Conservation (phyloP, 2,797 vertebrate species). For the Lateolabrax maculatus region DNA sequence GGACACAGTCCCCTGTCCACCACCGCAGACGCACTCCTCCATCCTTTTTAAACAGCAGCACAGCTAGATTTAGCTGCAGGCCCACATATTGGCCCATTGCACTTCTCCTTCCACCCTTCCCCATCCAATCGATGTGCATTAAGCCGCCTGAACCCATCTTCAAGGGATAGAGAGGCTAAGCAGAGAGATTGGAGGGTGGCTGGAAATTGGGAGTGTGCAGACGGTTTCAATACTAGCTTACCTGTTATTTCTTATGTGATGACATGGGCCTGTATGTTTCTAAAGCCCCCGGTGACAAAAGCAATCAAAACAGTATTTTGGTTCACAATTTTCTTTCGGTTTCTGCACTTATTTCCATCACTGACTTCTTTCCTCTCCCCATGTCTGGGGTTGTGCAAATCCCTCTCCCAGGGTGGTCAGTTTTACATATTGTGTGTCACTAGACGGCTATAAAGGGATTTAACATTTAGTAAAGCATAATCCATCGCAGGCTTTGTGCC, state of each 20-base stretch:
- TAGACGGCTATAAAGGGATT: conserved; percentile 88
- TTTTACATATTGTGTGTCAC: conserved; percentile 89
- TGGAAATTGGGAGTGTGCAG: conserved; percentile 48
- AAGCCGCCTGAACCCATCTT: conserved; percentile 75
- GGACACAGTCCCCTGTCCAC: conserved; percentile 51
- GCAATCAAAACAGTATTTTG: conserved; percentile 69
- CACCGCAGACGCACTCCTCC: conserved; percentile 46
- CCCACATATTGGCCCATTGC: conserved; percentile 58
- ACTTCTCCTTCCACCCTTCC: conserved; percentile 56
- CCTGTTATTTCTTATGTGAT: conserved; percentile 65
- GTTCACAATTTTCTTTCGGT: conserved; percentile 25
- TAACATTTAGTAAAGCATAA: conserved; percentile 88
- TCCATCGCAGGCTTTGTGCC: conserved; percentile 85
- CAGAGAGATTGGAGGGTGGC: conserved; percentile 58
- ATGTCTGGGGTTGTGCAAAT: conserved; percentile 74
- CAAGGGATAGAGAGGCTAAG: conserved; percentile 73
- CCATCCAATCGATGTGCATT: conserved; percentile 75
- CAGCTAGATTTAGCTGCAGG: conserved; percentile 60
- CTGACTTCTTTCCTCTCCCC: conserved; percentile 27
- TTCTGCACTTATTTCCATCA: conserved; percentile 38
- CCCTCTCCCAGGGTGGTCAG: conserved; percentile 86
- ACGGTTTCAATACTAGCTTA: conserved; percentile 66
- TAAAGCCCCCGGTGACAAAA: conserved; percentile 67
- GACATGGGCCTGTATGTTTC: conserved; percentile 47
- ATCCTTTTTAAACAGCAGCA: conserved; percentile 57